Percentiles rank a stretch among this genome's conserved stretches.
phyloP scores from a whole-genome alignment of 2,113 vertebrate species.

The Melierax canorus region DNA sequence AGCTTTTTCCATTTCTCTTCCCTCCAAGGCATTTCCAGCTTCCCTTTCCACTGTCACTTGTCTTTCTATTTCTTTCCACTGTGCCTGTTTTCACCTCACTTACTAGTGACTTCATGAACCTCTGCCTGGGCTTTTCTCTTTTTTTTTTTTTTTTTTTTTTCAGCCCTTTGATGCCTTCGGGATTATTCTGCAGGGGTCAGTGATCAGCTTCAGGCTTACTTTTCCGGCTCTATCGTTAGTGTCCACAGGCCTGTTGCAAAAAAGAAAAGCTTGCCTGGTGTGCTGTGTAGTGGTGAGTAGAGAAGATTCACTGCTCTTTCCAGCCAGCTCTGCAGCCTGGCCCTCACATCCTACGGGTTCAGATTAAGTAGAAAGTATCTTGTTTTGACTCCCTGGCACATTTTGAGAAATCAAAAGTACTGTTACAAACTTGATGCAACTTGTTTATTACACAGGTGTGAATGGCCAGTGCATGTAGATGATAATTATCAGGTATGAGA shows the following conservation, averaged over 20 bases:
- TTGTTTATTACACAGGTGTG: conserved; percentile 28
- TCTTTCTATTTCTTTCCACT: not conserved
- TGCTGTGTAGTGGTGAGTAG: not conserved
- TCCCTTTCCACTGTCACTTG: not conserved
- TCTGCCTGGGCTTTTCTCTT: not conserved
- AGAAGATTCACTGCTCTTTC: not conserved
- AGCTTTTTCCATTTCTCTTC: not conserved
- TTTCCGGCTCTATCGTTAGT: fast-evolving
- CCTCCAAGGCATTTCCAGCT: not conserved
- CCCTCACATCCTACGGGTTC: not conserved
- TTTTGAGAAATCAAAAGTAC: conserved; percentile 36
- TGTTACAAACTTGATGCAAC: conserved; percentile 48
- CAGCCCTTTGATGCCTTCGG: not conserved
- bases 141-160: too few species aligned
- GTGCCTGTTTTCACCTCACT: not conserved
- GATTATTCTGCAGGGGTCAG: not conserved
- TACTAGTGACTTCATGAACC: not conserved
- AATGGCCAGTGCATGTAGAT: not conserved
- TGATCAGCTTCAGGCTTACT: not conserved
- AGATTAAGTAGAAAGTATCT: not conserved
- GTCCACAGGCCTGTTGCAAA: not conserved
- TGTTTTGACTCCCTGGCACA: not conserved
- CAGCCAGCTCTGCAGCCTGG: not conserved
- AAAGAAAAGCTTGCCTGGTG: not conserved
- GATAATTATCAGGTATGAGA: conserved; percentile 19